A percentile compares a stretch with the other conserved stretches of the same genome.
Conservation (phyloP, 2,888 invertebrate genomes). For the Pecten maximus region DNA sequence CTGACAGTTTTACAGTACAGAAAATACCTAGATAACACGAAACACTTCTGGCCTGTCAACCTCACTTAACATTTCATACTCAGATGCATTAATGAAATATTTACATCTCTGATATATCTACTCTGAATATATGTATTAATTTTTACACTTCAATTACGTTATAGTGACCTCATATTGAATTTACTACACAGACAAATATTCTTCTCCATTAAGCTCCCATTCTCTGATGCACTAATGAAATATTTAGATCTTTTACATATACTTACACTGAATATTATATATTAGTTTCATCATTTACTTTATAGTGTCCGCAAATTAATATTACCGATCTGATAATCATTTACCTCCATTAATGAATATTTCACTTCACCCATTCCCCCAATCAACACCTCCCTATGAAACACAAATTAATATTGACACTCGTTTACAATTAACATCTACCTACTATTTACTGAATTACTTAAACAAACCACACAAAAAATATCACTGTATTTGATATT, state of each 20-base stretch:
- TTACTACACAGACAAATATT: neutral
- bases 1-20: neutral
- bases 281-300: neutral
- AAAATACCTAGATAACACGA: neutral
- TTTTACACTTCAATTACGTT: neutral
- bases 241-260: neutral
- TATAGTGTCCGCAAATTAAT: neutral
- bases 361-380: neutral
- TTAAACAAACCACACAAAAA: neutral
- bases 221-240: slow-evolving; percentile 5
- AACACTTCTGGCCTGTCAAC: neutral
- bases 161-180: neutral
- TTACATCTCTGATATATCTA: neutral
- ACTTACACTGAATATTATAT: neutral
- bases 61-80: neutral
- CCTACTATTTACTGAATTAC: neutral
- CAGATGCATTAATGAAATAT: neutral
- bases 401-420: neutral
- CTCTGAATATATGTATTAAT: neutral
- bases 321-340: neutral
- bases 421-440: neutral
- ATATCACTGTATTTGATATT: neutral
- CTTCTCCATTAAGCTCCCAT: neutral
- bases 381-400: neutral
- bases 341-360: neutral